These are phyloP conservation scores for Aphidius colemani DNA, from an alignment of 2,888 invertebrate genomes.

Conservation along the genomic window DNA sequence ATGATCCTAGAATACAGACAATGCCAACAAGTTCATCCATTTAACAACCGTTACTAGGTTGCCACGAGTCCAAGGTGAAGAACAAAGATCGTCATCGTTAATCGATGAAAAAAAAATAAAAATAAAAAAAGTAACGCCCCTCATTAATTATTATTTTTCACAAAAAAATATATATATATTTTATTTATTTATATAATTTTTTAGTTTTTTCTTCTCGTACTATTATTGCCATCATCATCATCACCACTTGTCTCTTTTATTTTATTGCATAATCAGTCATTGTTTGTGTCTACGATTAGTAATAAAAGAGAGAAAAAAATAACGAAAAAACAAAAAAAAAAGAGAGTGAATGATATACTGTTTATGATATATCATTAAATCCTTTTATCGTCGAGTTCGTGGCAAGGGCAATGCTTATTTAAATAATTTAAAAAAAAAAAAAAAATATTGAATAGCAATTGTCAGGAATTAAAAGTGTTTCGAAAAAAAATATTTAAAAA, in stretches of 20 bases:
- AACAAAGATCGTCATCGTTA: conserved; percentile 12
- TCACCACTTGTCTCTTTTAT: background rate
- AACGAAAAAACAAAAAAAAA: too few relatives aligned
- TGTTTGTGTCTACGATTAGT: too few relatives aligned
- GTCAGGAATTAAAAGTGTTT: conserved; percentile 13
- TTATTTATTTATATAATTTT: too few relatives aligned
- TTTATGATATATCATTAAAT: background rate
- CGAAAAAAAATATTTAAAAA: background rate
- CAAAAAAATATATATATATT: too few relatives aligned
- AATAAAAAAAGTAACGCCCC: too few relatives aligned
- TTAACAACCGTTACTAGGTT: background rate
- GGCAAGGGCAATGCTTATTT: conserved; percentile 16
- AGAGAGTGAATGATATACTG: too few relatives aligned
- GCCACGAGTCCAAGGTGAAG: conserved; percentile 12
- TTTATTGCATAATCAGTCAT: background rate
- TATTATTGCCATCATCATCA: too few relatives aligned
- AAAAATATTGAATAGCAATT: conserved; percentile 9
- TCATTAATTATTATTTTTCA: conserved; percentile 1
- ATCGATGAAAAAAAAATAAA: conserved; percentile 2
- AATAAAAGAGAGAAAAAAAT: too few relatives aligned
- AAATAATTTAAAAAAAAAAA: background rate
- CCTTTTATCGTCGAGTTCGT: conserved; percentile 10
- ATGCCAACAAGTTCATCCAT: conserved; percentile 8
- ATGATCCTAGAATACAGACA: conserved; percentile 3
- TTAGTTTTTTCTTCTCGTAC: too few relatives aligned